Evolutionary conservation across 2,888 invertebrate genomes (phyloP).

Genomic region (Mimachlamys varia): DNA sequence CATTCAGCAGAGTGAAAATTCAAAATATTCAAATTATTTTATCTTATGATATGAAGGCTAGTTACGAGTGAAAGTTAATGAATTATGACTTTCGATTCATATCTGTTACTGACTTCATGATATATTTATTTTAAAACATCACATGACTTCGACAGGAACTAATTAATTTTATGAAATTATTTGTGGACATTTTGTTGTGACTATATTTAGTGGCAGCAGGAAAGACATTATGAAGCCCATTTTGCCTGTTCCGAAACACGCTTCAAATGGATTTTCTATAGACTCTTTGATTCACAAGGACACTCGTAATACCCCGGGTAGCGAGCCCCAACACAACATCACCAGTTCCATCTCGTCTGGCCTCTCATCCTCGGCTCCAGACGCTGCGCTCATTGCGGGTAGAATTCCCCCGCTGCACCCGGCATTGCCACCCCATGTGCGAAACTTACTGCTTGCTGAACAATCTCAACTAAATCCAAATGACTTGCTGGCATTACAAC

Average conservation of each 20-base stretch:
- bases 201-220: neutral
- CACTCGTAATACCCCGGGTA: neutral
- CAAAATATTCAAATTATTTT: neutral
- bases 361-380: neutral
- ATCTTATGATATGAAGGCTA: neutral
- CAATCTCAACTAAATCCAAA: slow-evolving; percentile 37
- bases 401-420: slow-evolving; percentile 52
- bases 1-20: neutral
- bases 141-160: neutral
- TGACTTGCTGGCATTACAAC: slow-evolving; percentile 47
- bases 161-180: neutral
- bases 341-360: neutral
- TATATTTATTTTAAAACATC: neutral
- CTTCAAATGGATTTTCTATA: slow-evolving; percentile 52
- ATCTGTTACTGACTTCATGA: neutral
- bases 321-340: neutral
- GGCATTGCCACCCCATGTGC: slow-evolving; percentile 49
- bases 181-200: neutral
- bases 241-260: slow-evolving; percentile 45
- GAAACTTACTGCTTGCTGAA: slow-evolving; percentile 44
- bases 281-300: slow-evolving; percentile 50
- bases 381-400: slow-evolving; percentile 44
- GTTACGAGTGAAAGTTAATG: neutral
- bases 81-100: neutral
- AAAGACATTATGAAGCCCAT: slow-evolving; percentile 47